Conservation (phyloP, 1,140 invertebrate species). For the Tetraneura akinire region DNA sequence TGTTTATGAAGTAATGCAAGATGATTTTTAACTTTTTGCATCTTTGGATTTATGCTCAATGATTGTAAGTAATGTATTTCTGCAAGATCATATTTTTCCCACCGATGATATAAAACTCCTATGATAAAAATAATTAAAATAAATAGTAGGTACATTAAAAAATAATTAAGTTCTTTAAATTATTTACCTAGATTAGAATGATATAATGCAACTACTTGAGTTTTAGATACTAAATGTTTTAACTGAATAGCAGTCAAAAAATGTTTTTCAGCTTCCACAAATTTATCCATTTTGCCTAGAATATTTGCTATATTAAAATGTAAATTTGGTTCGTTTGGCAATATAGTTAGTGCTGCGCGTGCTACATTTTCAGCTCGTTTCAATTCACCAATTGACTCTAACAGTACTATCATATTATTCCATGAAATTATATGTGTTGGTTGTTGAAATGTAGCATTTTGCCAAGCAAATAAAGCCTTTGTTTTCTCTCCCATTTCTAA, state of each 20-base stretch:
- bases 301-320: constrained; percentile 88
- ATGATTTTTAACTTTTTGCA: constrained; percentile 42
- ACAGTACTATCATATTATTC: constrained; percentile 86
- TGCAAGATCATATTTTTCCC: constrained; percentile 78
- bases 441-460: constrained; percentile 75
- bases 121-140: constrained; percentile 38
- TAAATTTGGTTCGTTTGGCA: constrained; percentile 73
- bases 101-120: constrained; percentile 92
- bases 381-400: constrained; percentile 76
- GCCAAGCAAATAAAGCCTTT: constrained; percentile 73
- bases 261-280: constrained; percentile 76
- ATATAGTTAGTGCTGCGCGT: constrained; percentile 67
- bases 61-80: constrained; percentile 75
- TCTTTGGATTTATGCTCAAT: constrained; percentile 68
- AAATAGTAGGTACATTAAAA: neutral
- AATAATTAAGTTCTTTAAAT: neutral
- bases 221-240: constrained; percentile 63
- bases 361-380: constrained; percentile 70
- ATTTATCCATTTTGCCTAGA: constrained; percentile 78
- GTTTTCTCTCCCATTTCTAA: constrained; percentile 65
- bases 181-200: constrained; percentile 78
- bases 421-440: constrained; percentile 81
- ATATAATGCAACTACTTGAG: constrained; percentile 64
- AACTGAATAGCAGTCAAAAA: constrained; percentile 75
- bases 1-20: constrained; percentile 23